phyloP scores from a whole-genome alignment of 2,797 vertebrate species.

The Alexandromys oeconomus region DNA sequence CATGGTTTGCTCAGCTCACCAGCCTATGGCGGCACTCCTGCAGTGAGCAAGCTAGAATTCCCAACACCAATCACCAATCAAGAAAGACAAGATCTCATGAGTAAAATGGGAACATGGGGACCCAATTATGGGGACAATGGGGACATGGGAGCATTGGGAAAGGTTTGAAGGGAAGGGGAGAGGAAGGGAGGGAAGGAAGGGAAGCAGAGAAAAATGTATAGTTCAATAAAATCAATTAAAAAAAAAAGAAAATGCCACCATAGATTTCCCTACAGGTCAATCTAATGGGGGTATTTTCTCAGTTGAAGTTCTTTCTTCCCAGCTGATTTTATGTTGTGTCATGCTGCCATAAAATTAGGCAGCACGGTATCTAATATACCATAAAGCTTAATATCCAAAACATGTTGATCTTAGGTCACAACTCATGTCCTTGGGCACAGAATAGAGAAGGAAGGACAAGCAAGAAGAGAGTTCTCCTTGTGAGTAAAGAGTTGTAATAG shows the following conservation, averaged over 20 bases:
- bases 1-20: not conserved
- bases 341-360: not conserved
- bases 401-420: not conserved
- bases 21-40: not conserved
- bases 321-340: no score
- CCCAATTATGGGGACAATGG: no score
- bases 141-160: no score
- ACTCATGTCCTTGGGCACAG: not conserved
- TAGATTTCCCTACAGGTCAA: not conserved
- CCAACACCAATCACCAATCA: not conserved
- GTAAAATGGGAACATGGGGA: no score
- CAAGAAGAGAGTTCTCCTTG: not conserved
- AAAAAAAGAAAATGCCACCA: not conserved
- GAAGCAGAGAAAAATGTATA: no score
- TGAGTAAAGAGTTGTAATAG: not conserved
- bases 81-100: not conserved
- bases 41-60: not conserved
- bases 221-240: no score
- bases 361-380: not conserved
- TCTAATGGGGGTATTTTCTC: not conserved
- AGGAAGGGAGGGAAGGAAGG: no score
- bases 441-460: not conserved
- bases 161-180: no score
- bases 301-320: not conserved
- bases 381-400: not conserved